A percentile compares a stretch with the other conserved stretches of the same genome.
These are phyloP conservation scores for Teleopsis dalmanni DNA, from an alignment of 1,140 invertebrate species.

Conservation along the genomic window DNA sequence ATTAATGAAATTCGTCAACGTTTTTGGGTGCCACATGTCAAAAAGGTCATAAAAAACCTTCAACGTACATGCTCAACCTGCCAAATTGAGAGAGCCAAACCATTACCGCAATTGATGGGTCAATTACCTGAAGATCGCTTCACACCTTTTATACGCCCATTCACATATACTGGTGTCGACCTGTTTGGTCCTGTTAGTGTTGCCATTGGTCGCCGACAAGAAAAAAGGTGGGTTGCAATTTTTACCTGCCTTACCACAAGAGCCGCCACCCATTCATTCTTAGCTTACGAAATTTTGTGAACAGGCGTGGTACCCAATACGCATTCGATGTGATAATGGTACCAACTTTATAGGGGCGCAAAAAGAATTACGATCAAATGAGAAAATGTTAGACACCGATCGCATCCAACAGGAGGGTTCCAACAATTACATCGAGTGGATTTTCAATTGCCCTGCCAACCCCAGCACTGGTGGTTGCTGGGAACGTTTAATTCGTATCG, in stretches of 20 bases:
- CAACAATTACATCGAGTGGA: conserved; percentile 8
- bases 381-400: neutral
- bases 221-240: conserved; percentile 10
- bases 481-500: conserved; percentile 20
- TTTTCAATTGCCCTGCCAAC: conserved; percentile 7
- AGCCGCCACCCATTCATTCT: conserved; percentile 9
- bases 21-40: too few species aligned
- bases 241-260: conserved; percentile 11
- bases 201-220: neutral
- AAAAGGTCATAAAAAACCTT: too few species aligned
- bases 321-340: conserved; percentile 4
- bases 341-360: conserved; percentile 14
- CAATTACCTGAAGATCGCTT: conserved; percentile 1
- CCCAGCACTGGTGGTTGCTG: conserved; percentile 19
- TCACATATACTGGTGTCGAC: conserved; percentile 8
- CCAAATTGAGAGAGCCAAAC: too few species aligned
- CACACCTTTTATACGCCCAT: conserved; percentile 8
- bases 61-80: too few species aligned
- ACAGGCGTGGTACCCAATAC: conserved; percentile 3
- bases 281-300: conserved; percentile 11
- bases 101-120: neutral
- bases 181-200: conserved; percentile 3
- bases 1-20: too few species aligned
- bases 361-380: neutral
- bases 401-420: neutral